Evolutionary conservation across 2,888 invertebrate species (phyloP), one percentile per base, ranked within the genome.

Genomic region (Heteromurus nitidus): DNA sequence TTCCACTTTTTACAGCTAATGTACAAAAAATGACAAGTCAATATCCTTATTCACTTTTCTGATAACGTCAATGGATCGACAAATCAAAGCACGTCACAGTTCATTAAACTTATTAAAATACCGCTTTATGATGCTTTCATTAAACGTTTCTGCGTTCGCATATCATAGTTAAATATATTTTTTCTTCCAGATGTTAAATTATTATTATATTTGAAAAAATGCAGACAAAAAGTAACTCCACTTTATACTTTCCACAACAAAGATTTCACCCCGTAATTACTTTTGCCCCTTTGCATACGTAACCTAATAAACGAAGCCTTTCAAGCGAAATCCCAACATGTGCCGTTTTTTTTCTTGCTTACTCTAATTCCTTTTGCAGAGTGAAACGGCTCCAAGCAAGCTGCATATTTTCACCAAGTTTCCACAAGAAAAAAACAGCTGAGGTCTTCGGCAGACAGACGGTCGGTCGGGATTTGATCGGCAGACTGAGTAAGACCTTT

Each of bases 381-480:
- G 44, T 22, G 36, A 20, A n/a, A 20, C 5, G 36, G 36, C 36
- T 36, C 13, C 13, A 5, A 36, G 5, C 13, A 9, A 9, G 36
- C 36, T 13, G 13, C 13, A 5, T 9, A 36, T 9, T 36, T 9
- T 36, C 13, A 36, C 36, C 5, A 9, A 9, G 36, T 13, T 36
- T 36, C 13, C 36, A 13, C 36, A 36, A 36, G 7, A 36, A 36
- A 30, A 22, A 60, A 72, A 72, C 72, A 72, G 72, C 72, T 72
- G 72, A 72, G 72, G 72, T 72, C 60, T 72, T 44, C n/a, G n/a
- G n/a, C n/a, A n/a, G 18, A 28, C 60, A 18, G 60, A 72, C 44
- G 58, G 44, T 58, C 28, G 22, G 36, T 28, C 42, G 36, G 22
- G 55, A 42, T 58, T 70, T 55, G 69, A 55, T 70, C 69, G 42